phyloP scores from a whole-genome alignment of 2,113 vertebrate genomes.

The Eulacestoma nigropectus region DNA sequence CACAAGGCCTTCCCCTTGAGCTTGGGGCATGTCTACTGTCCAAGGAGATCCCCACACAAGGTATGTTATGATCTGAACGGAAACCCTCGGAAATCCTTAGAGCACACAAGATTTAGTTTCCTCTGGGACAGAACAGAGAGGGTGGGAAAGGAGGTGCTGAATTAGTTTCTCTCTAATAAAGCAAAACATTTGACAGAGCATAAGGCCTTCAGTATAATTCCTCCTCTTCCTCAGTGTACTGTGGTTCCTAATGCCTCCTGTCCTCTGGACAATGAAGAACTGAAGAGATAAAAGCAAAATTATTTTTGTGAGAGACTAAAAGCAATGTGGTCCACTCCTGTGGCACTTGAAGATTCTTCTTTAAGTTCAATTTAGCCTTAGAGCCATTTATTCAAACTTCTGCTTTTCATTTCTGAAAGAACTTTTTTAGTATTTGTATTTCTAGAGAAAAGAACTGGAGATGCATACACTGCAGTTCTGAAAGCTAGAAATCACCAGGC shows the following conservation, averaged over 20 bases:
- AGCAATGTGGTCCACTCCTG: background rate
- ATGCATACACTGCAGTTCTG: background rate
- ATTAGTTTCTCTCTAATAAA: background rate
- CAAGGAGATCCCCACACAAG: background rate
- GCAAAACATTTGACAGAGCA: background rate
- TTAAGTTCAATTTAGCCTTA: background rate
- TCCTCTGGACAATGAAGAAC: background rate
- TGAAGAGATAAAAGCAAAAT: background rate
- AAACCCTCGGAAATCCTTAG: background rate
- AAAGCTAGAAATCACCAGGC: background rate
- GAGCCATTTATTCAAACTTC: background rate
- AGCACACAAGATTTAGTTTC: background rate
- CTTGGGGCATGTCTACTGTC: rapidly evolving
- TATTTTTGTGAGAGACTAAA: background rate
- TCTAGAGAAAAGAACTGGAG: background rate
- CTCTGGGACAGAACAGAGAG: background rate
- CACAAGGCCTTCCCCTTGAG: rapidly evolving
- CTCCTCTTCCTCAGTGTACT: background rate
- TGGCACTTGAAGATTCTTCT: background rate
- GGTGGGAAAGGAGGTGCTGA: background rate
- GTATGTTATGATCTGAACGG: too few relatives aligned
- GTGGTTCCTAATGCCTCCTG: background rate
- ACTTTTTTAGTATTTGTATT: background rate
- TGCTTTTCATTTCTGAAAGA: background rate
- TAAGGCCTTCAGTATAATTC: background rate